Conservation (phyloP, 2,888 invertebrate species). For the Polymixis lichenea region DNA sequence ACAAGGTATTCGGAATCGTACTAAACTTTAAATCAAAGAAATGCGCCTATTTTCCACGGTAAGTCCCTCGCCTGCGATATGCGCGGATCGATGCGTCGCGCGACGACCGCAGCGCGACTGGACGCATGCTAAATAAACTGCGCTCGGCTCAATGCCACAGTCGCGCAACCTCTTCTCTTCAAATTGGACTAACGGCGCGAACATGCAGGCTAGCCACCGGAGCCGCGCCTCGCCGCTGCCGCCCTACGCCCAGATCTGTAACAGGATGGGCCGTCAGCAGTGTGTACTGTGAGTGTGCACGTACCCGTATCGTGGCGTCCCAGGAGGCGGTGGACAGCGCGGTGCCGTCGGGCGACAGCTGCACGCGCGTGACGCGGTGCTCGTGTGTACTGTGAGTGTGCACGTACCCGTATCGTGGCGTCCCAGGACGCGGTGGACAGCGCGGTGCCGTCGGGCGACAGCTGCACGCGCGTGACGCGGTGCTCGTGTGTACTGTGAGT, state of each 20-base stretch:
- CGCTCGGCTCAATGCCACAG: neutral
- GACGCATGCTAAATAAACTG: constrained; percentile 1
- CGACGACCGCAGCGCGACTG: neutral
- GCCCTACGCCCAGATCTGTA: constrained; percentile 77
- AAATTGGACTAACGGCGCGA: constrained; percentile 1
- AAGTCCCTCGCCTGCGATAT: constrained; percentile 22
- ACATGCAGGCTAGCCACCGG: neutral
- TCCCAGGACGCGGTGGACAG: constrained; percentile 74
- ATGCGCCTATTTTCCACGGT: constrained; percentile 28
- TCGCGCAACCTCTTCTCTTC: neutral
- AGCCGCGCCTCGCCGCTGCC: neutral
- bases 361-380: constrained; percentile 39
- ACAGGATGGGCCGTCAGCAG: constrained; percentile 52
- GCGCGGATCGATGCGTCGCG: constrained; percentile 7
- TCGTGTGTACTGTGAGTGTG: constrained; percentile 93
- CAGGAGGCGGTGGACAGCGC: neutral
- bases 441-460: constrained; percentile 97
- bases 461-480: constrained; percentile 92
- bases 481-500: constrained; percentile 93
- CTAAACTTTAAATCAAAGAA: constrained; percentile 27
- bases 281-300: constrained; percentile 87
- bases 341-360: constrained; percentile 98
- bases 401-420: neutral
- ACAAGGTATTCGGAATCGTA: constrained; percentile 52
- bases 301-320: constrained; percentile 92